Conservation (phyloP, 2,797 vertebrate genomes). For the Valencia hispanica region DNA sequence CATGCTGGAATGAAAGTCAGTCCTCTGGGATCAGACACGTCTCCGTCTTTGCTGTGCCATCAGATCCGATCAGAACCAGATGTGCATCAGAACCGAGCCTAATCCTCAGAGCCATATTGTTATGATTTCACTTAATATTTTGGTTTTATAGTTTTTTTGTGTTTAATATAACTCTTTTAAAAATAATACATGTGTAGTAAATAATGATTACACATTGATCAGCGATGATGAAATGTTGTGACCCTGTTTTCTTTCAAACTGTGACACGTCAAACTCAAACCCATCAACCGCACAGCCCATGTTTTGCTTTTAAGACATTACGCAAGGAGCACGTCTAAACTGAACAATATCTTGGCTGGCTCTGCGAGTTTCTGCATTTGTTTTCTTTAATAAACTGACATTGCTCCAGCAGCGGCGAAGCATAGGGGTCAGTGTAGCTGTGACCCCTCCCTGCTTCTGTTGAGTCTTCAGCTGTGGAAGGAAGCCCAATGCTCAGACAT, state of each 20-base stretch:
- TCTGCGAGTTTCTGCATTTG: slow-evolving; percentile 72
- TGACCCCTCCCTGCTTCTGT: slow-evolving; percentile 75
- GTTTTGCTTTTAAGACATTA: slow-evolving; percentile 44
- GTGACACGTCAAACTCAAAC: slow-evolving; percentile 34
- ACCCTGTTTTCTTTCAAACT: neutral
- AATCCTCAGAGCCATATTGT: slow-evolving; percentile 59
- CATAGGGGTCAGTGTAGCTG: slow-evolving; percentile 72
- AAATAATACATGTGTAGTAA: slow-evolving; percentile 3
- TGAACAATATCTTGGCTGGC: slow-evolving; percentile 54
- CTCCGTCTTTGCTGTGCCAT: slow-evolving; percentile 74
- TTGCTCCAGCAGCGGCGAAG: slow-evolving; percentile 80
- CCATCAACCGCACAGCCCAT: slow-evolving; percentile 8
- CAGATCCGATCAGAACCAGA: slow-evolving; percentile 75
- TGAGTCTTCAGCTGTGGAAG: slow-evolving; percentile 68
- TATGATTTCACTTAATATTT: slow-evolving; percentile 57
- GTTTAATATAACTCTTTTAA: slow-evolving; percentile 14
- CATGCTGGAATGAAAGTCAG: slow-evolving; percentile 74
- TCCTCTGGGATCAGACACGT: slow-evolving; percentile 74
- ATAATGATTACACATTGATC: neutral
- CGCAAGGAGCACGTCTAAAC: slow-evolving; percentile 47
- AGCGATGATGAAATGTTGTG: neutral
- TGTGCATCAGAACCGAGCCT: slow-evolving; percentile 64
- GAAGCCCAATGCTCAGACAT: slow-evolving; percentile 45
- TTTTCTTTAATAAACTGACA: slow-evolving; percentile 87
- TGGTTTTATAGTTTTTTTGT: slow-evolving; percentile 25